These are phyloP conservation scores for Morelia viridis DNA, from an alignment of 2,797 vertebrate genomes.

Conservation along the genomic window DNA sequence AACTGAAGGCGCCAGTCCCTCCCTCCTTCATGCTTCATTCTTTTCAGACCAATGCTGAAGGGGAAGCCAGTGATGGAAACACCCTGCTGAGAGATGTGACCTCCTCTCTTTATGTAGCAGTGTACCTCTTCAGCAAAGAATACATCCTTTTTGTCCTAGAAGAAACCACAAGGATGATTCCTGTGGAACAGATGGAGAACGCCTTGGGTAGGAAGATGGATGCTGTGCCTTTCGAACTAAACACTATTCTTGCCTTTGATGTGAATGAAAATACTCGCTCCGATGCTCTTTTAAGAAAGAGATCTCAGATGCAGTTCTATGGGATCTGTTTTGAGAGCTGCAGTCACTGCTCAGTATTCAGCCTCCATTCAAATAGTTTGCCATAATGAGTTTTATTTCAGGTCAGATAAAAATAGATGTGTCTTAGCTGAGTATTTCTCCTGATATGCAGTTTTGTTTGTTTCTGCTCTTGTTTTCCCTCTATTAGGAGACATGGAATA, in stretches of 20 bases:
- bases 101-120: constrained; percentile 1
- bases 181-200: not conserved
- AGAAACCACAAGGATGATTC: constrained; percentile 35
- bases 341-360: constrained; percentile 57
- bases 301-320: not conserved
- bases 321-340: constrained; percentile 44
- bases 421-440: constrained; percentile 63
- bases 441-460: constrained; percentile 62
- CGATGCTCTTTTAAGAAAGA: not conserved
- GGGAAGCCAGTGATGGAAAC: constrained; percentile 26
- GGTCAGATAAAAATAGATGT: constrained; percentile 72
- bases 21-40: constrained; percentile 61
- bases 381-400: constrained; percentile 67
- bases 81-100: not conserved
- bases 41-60: constrained; percentile 70
- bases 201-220: not conserved
- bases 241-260: not conserved
- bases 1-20: constrained; percentile 62
- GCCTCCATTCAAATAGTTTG: constrained; percentile 57
- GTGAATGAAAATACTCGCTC: constrained; percentile 23
- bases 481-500: constrained; percentile 49
- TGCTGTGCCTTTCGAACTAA: not conserved
- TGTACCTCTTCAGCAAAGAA: constrained; percentile 43
- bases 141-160: constrained; percentile 41
- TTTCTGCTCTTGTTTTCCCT: constrained; percentile 53